A percentile compares a stretch with the other conserved stretches of the same genome.
These are phyloP conservation scores for Zaprionus gabonicus DNA, from an alignment of 1,140 invertebrate species.

Conservation along the genomic window DNA sequence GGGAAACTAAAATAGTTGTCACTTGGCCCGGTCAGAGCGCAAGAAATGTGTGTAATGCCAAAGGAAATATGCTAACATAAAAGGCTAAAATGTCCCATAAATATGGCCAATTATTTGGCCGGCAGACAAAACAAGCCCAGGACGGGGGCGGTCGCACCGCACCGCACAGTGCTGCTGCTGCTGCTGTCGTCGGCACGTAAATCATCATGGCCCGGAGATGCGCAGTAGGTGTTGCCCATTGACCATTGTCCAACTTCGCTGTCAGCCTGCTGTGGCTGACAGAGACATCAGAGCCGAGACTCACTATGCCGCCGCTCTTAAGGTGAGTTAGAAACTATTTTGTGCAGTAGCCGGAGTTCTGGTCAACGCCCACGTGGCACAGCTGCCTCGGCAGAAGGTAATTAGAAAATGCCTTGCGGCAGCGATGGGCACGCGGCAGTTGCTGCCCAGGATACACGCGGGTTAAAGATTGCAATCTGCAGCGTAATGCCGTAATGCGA, in stretches of 20 bases:
- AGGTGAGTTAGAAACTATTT: slow-evolving; percentile 56
- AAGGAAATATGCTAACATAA: slow-evolving; percentile 78
- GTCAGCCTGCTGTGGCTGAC: slow-evolving; percentile 49
- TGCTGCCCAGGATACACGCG: slow-evolving; percentile 11
- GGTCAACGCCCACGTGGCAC: slow-evolving; percentile 44
- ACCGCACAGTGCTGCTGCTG: slow-evolving; percentile 8
- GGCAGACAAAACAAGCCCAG: slow-evolving; percentile 45
- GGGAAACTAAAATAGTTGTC: slow-evolving; percentile 76
- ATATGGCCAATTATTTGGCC: slow-evolving; percentile 77
- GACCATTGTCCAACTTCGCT: slow-evolving; percentile 62
- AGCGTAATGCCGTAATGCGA: slow-evolving; percentile 69
- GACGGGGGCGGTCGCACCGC: slow-evolving; percentile 6
- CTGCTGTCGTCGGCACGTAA: slow-evolving; percentile 77
- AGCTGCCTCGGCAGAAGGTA: slow-evolving; percentile 45
- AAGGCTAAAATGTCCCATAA: slow-evolving; percentile 80
- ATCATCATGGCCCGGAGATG: slow-evolving; percentile 53
- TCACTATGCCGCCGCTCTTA: slow-evolving; percentile 7
- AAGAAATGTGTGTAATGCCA: slow-evolving; percentile 56
- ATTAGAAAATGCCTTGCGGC: slow-evolving; percentile 70
- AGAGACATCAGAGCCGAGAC: slow-evolving; percentile 68
- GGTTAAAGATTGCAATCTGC: slow-evolving; percentile 69
- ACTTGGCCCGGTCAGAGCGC: slow-evolving; percentile 21
- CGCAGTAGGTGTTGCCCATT: slow-evolving; percentile 68
- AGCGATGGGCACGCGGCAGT: slow-evolving; percentile 57
- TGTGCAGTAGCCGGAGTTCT: background rate